Evolutionary conservation across 2,113 vertebrate genomes (phyloP), one percentile per base, ranked within the genome.

Genomic region (Vireo altiloquus): DNA sequence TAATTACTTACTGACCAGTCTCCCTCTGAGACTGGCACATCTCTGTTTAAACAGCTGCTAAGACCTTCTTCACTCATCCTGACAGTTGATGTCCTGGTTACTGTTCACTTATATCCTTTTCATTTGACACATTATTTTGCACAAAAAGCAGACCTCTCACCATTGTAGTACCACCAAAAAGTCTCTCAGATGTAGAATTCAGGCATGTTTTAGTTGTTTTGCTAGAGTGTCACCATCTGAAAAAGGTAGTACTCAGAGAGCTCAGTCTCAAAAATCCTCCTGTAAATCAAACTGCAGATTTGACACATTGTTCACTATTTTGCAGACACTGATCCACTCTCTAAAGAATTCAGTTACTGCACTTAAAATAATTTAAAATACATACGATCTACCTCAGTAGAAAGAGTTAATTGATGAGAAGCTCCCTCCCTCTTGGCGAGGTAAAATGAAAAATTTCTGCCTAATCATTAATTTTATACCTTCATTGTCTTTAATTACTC

Each of bases 301-400:
- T 81, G 27, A 15, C 12, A 19, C 20, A 44, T 11, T 28, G 22
- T 30, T 77, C 42, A 9, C 8, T 31, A 1, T 42, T 85, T 46
- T 66, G 40, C 37, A 40, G 74, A 57, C 37, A 28, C 0, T 1
- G 4, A 28, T 40, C 30, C 3, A 25, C 28, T 61, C 20, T 70
- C n/a, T 46, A 70, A 87, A 61, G 24, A 61, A 77, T 31, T 17
- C 25, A 75, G 7, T 23, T 22, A 65, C 13, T 53, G 12, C 22
- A 42, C 60, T 52, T 81, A 28, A 89, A 87, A 66, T n/a, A 33
- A 56, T 46, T 82, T 63, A 49, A 6, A 49, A 49, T 35, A 20
- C 4, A 19, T 40, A 18, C 0, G 3, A 5, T 49, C 21, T n/a
- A 20, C 5, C 6, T 42, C 22, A 27, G 2, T 40, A 61, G 31